Base-by-base conservation (phyloP, 2,797 vertebrate genomes). In the Darevskia mixta region DNA sequence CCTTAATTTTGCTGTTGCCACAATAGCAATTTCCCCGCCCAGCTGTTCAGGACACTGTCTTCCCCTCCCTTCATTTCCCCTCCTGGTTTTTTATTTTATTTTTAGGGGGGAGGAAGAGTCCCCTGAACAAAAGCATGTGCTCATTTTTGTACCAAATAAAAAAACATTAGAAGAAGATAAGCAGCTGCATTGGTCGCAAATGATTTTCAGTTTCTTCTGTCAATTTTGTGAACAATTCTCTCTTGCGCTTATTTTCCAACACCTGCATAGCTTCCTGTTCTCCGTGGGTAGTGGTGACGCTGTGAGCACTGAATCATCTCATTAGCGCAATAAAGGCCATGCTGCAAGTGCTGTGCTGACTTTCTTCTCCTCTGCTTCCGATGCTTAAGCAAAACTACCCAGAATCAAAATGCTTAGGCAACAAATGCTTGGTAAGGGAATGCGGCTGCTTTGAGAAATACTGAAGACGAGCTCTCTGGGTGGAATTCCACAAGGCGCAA, bases 221-320 rank as follows among this genome's bases (percentile, higher is more conserved):
- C 81, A 93, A 90, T 94, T 93, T 93, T 84, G 43, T 93, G 38
- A 71, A 84, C 87, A 92, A 93, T 95, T 49, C 86, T 94, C 89
- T 86, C 72, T 64, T 89, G 92, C 95, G 88, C 95, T 88, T 91
- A 90, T 92, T 94, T 95, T 94, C 94, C 94, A 43, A 92, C 95
- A 95, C 94, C 95, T 95, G 95, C 91, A 94, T 71, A 93, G 35
- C 29, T 27, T 49, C 58, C 84, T 90, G 87, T 83, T 91, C 6
- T 89, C 66, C 0, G 0, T 86, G 92, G 85, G 90, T 73, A 86
- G 85, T 85, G 89, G 89, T 88, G 89, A 79, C 77, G 92, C 79
- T 85, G 29, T 41, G 61, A 35, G 83, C 88, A 55, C 66, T 94
- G 93, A 95, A 88, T 93, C 83, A 93, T 83, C 89, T 87, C 80